These are phyloP conservation scores for Toxotes jaculatrix DNA, from an alignment of 2,113 vertebrate species.

Conservation along the genomic window DNA sequence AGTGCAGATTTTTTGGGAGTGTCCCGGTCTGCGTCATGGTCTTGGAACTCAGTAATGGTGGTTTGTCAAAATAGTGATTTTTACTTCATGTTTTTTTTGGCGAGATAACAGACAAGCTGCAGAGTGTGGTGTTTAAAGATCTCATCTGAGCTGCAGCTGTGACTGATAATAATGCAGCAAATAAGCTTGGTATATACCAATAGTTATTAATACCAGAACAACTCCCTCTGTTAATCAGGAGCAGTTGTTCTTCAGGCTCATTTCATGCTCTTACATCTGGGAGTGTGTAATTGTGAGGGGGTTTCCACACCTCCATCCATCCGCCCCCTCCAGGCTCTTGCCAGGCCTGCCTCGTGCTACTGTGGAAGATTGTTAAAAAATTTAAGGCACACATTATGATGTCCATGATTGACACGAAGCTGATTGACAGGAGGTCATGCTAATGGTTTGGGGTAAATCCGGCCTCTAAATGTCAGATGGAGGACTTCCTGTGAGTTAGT, in stretches of 20 bases:
- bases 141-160: neutral
- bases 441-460: neutral
- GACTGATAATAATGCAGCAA: neutral
- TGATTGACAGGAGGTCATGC: neutral
- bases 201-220: slow-evolving; percentile 21
- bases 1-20: slow-evolving; percentile 3
- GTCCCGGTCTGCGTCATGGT: neutral
- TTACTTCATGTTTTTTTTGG: neutral
- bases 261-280: slow-evolving; percentile 43
- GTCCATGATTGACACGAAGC: neutral
- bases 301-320: slow-evolving; percentile 29
- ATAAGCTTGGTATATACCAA: neutral
- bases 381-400: neutral
- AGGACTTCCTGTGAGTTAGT: slow-evolving; percentile 27
- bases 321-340: slow-evolving; percentile 37
- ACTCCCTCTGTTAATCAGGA: slow-evolving; percentile 20
- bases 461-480: slow-evolving; percentile 28
- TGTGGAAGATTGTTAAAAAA: slow-evolving; percentile 2
- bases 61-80: neutral
- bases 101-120: neutral
- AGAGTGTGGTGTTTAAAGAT: neutral
- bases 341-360: slow-evolving; percentile 1
- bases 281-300: slow-evolving; percentile 31
- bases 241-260: slow-evolving; percentile 27
- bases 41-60: neutral